Evolutionary conservation across 2,113 vertebrate genomes (phyloP).

Genomic region (Poeciliopsis turrubarensis): DNA sequence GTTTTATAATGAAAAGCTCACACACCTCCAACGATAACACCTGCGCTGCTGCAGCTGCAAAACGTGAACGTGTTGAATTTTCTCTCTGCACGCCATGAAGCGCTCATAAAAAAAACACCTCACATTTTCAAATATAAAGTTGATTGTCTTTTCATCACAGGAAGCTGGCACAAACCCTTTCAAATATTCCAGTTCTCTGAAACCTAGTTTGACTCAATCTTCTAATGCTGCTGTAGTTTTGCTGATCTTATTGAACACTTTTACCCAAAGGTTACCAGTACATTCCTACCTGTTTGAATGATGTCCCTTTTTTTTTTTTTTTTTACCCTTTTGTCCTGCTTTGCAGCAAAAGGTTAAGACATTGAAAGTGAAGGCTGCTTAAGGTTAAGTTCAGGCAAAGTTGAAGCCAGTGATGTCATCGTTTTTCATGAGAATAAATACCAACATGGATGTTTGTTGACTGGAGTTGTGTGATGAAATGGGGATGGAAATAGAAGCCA

Average conservation of each 20-base stretch:
- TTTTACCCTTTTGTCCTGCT: not conserved
- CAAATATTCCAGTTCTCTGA: not conserved
- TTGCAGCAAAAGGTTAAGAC: not conserved
- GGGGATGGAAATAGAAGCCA: too few species aligned
- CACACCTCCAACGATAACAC: not conserved
- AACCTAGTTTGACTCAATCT: not conserved
- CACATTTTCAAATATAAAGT: not conserved
- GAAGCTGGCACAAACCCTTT: not conserved
- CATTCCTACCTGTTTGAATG: not conserved
- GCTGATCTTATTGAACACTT: not conserved
- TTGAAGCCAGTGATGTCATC: too few species aligned
- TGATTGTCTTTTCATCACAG: not conserved
- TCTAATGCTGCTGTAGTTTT: not conserved
- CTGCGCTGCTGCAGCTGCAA: constrained; percentile 1
- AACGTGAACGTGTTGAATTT: not conserved
- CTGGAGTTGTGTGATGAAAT: not conserved
- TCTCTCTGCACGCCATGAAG: not conserved
- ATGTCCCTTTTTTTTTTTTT: not conserved
- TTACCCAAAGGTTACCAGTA: not conserved
- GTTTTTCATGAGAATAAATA: not conserved
- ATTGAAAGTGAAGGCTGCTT: too few species aligned
- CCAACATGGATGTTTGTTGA: not conserved
- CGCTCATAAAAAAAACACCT: not conserved
- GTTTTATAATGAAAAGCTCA: constrained; percentile 32
- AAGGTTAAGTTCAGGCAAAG: too few species aligned